Conservation (phyloP, 2,113 vertebrate species). For the Nothocercus julius region DNA sequence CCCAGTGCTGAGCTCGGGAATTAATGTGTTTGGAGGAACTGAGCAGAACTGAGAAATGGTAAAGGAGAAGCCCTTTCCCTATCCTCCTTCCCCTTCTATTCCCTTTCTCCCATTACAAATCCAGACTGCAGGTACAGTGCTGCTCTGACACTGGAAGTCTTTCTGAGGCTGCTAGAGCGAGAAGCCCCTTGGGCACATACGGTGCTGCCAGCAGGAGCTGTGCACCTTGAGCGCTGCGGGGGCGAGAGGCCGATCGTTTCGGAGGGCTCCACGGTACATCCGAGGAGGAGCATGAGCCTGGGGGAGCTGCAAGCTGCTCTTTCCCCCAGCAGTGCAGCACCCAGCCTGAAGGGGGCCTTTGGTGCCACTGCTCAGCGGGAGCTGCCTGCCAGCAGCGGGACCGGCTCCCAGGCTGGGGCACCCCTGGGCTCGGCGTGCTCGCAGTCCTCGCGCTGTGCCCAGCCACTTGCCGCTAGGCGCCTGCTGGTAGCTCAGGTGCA, state of each 20-base stretch:
- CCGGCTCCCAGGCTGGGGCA: not conserved
- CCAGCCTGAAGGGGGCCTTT: not conserved
- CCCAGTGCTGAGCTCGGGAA: not conserved
- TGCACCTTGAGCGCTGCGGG: rapidly evolving
- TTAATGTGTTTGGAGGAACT: not conserved
- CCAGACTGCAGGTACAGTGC: not conserved
- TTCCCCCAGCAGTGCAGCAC: rapidly evolving
- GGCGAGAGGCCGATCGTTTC: rapidly evolving
- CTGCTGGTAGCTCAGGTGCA: not conserved
- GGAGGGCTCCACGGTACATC: not conserved
- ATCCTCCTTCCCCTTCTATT: not conserved
- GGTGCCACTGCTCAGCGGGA: not conserved
- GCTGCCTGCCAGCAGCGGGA: not conserved
- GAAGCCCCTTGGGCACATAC: rapidly evolving
- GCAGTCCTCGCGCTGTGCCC: not conserved
- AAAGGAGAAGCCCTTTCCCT: not conserved
- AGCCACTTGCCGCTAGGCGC: rapidly evolving
- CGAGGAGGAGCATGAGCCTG: not conserved
- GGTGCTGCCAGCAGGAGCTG: not conserved
- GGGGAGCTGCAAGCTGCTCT: not conserved
- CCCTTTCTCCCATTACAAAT: not conserved
- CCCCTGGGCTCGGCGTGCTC: rapidly evolving
- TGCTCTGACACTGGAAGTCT: not conserved
- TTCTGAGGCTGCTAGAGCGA: not conserved
- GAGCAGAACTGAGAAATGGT: rapidly evolving